These are phyloP conservation scores for Aphaenogaster rudis DNA, from an alignment of 1,140 invertebrate species.

Conservation along the genomic window DNA sequence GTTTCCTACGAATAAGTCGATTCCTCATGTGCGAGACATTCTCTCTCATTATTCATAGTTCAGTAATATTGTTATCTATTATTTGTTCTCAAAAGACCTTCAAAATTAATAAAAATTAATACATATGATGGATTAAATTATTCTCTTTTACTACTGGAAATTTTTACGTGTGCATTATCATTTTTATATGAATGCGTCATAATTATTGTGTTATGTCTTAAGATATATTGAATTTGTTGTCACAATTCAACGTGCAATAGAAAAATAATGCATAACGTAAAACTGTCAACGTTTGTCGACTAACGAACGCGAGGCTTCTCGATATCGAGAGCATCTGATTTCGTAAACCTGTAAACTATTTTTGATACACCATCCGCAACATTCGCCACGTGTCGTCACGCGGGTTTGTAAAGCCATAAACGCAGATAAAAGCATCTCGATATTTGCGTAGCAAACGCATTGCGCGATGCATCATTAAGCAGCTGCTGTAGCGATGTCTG, in stretches of 20 bases:
- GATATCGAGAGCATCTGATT: conserved; percentile 14
- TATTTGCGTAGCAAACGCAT: conserved; percentile 43
- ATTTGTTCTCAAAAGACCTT: neutral
- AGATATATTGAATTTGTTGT: neutral
- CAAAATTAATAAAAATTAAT: neutral
- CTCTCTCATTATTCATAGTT: neutral
- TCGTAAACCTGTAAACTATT: conserved; percentile 35
- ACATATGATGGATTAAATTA: neutral
- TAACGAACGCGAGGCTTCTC: neutral
- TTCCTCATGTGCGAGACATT: neutral
- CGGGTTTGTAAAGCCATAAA: conserved; percentile 29
- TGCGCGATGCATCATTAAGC: conserved; percentile 28
- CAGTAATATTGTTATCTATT: neutral
- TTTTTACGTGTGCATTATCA: neutral
- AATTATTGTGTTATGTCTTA: neutral
- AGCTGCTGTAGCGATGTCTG: conserved; percentile 55
- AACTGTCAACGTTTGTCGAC: neutral
- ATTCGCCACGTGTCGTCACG: conserved; percentile 19
- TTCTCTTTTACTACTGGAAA: neutral
- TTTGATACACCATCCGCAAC: neutral
- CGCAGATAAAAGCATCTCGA: conserved; percentile 17
- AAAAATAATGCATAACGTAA: neutral
- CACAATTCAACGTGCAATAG: neutral
- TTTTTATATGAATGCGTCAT: neutral
- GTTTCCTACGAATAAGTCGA: conserved; percentile 2